Conservation (phyloP, 64 coral and sea anemone species). For the Stylophora pistillata region DNA sequence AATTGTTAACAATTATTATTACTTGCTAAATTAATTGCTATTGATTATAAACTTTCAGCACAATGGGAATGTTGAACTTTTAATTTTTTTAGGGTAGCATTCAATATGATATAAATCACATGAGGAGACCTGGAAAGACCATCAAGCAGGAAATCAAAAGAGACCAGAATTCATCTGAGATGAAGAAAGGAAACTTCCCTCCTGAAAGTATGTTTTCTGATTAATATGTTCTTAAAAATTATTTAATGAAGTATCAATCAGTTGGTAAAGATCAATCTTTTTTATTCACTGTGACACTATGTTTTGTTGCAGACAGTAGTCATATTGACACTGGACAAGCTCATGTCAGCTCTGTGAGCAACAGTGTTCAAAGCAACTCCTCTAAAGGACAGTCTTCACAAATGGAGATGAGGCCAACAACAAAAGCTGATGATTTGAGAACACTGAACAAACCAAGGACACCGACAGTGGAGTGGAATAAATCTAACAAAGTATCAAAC, state of each 20-base stretch:
- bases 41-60: neutral
- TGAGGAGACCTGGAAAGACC: constrained; percentile 11
- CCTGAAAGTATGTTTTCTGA: neutral
- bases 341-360: neutral
- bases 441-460: constrained; percentile 2
- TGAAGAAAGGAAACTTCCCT: neutral
- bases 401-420: neutral
- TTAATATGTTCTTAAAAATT: neutral
- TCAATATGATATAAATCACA: constrained; percentile 9
- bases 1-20: too few species aligned
- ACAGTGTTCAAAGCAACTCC: neutral
- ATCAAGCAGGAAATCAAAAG: neutral
- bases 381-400: neutral
- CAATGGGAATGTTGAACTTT: neutral
- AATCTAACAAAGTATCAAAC: neutral
- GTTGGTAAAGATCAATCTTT: too few species aligned
- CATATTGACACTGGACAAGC: neutral
- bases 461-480: neutral
- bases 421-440: neutral
- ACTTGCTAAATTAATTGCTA: too few species aligned
- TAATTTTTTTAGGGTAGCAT: neutral
- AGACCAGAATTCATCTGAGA: neutral
- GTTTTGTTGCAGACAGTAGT: neutral
- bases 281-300: too few species aligned
- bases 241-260: neutral